Conservation (phyloP, 2,113 vertebrate species). For the Struthidea cinerea region DNA sequence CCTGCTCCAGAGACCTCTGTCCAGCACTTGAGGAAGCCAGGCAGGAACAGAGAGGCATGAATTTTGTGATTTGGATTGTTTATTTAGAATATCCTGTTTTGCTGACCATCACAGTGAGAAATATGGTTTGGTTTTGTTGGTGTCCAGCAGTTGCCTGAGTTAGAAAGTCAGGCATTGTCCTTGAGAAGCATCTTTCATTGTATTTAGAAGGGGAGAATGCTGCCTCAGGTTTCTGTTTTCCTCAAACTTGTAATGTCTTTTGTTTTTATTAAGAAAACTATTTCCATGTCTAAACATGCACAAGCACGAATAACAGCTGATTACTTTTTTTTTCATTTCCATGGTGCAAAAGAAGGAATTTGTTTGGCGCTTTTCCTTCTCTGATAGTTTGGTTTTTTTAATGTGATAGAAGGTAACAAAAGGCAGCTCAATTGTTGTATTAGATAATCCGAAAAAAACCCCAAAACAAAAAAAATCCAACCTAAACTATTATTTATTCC, state of each 20-base stretch:
- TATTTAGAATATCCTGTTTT: not conserved
- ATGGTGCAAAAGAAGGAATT: not conserved
- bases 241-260: not conserved
- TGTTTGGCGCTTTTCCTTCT: not conserved
- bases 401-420: not conserved
- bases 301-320: not conserved
- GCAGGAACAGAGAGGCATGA: not conserved
- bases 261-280: constrained; percentile 8
- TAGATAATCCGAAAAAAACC: not conserved
- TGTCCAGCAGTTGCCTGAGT: not conserved
- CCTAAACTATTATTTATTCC: not conserved
- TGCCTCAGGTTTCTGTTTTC: not conserved
- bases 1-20: not conserved
- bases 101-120: not conserved
- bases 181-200: not conserved
- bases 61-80: not conserved
- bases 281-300: not conserved
- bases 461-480: not conserved
- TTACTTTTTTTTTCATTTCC: not conserved
- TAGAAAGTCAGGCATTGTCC: not conserved
- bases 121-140: not conserved
- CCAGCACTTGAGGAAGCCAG: not conserved
- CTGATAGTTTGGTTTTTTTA: not conserved
- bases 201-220: not conserved
- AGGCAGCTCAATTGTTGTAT: not conserved